Evolutionary conservation across 64 coral and sea anemone species (phyloP), one percentile per base, ranked within the genome.

Genomic region (Stylophora pistillata): DNA sequence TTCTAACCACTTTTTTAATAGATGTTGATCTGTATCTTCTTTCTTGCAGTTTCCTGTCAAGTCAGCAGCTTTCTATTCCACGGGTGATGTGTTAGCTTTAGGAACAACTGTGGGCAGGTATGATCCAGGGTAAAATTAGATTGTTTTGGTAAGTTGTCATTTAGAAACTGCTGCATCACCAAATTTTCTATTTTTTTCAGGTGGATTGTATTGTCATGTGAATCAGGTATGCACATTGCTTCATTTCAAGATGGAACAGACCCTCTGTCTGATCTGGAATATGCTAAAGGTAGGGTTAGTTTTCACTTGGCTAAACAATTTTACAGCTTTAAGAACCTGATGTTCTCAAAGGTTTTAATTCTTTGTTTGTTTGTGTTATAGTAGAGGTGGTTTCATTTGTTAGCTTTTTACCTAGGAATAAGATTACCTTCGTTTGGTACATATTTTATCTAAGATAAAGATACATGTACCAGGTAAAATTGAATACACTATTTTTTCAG

Each of bases 221-320:
- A 96, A 55, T 64, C 87, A 33, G 95, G 95, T 13, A 79, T 81
- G 17, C 95, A 96, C 23, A 74, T 89, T 76, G 90, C 90, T 55
- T 96, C 95, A 9, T 96, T 96, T 32, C 95, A 96, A 90, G 95
- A 96, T 87, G 94, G 91, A 7, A 53, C 15, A 60, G 72, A 25
- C 66, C 68, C 94, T 58, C 73, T 96, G 33, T 74, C 94, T 74
- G 94, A 96, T 59, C 68, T 96, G 30, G 92, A 96, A 74, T 96
- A 96, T 87, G 92, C 94, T 10, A 88, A 76, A 96, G 94, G 94
- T 92, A 60, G 14, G 61, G 61, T 64, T 23, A 64, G 15, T 64
- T 64, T 23, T 64, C 61, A 17, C 37, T 7, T 47, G 37, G 7
- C 37, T 47, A 30, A 60, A n/a, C 12, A 13, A 54, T 21, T 25